These are phyloP conservation scores for Phaenicophaeus curvirostris DNA, from an alignment of 2,797 vertebrate genomes.

Conservation along the genomic window DNA sequence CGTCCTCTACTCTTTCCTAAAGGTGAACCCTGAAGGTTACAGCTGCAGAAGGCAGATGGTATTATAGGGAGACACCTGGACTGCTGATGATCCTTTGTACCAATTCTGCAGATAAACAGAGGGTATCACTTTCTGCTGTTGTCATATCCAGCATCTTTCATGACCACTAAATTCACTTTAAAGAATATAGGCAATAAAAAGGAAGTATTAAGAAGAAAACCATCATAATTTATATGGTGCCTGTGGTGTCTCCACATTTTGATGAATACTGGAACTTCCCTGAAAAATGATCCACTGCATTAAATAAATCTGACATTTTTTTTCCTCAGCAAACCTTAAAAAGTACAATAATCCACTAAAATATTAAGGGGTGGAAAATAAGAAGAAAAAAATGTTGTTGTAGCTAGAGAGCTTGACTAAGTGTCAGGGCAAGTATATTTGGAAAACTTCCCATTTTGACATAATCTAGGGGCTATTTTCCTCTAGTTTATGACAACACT, in stretches of 20 bases:
- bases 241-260: constrained; percentile 43
- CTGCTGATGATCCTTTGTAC: neutral
- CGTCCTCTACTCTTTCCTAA: neutral
- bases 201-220: constrained; percentile 53
- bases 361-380: neutral
- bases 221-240: constrained; percentile 56
- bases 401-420: neutral
- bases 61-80: neutral
- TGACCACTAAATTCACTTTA: constrained; percentile 47
- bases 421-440: neutral
- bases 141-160: constrained; percentile 24
- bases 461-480: constrained; percentile 55
- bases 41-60: neutral
- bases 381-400: neutral
- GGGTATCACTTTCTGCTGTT: neutral
- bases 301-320: constrained; percentile 47
- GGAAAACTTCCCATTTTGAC: constrained; percentile 29
- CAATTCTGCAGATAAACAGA: constrained; percentile 2
- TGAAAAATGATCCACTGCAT: constrained; percentile 38
- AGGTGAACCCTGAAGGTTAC: constrained; percentile 5
- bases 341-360: constrained; percentile 9
- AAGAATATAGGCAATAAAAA: constrained; percentile 63
- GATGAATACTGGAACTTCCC: constrained; percentile 40
- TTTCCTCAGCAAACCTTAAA: neutral
- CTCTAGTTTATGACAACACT: constrained; percentile 45